Base-by-base conservation (phyloP, 2,113 vertebrate species). In the Paramormyrops kingsleyae region DNA sequence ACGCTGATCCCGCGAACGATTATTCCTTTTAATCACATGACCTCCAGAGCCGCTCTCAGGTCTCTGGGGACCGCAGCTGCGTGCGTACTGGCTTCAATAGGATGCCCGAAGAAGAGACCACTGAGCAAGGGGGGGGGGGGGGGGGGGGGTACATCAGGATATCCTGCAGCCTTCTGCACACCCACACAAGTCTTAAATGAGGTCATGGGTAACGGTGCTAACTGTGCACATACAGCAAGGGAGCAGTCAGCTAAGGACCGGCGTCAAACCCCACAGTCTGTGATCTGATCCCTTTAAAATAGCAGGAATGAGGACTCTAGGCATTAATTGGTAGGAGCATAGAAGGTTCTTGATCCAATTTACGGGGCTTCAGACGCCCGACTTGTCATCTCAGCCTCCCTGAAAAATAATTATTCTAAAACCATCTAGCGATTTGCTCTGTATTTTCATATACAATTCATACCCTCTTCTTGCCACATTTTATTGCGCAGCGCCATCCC, bases 11-110 rank as follows among this genome's bases (percentile, higher is more conserved):
- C 87, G 91, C 88, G 87, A 88, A 90, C 94, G 94, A 95, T 94
- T 93, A 96, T 95, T 95, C 93, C 92, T 93, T 91, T 94, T 96
- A 95, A 96, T 95, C 94, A 95, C 91, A 94, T 93, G 93, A 92
- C 91, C 92, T 91, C 91, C 92, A 92, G 92, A 94, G 93, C 91
- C 62, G 89, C 88, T 90, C 83, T 52, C 56, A 59, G 89, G 90
- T 92, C 93, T 90, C 92, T 3, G 7, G 93, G 92, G 90, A 92
- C 88, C 88, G 84, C 83, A 49, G 91, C 92, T 92, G 91, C 91
- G 91, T 80, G 87, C 59, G 0, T 84, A 90, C 92, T 90, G 91
- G 91, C 9, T 49, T 47, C 24, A 47, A 24, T 49, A 49, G 44
- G 42, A 50, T 87, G 24, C 19, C 52, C 31, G 1, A 24, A 87